Evolutionary conservation across 2,888 invertebrate species (phyloP).

Genomic region (Plutella xylostella): DNA sequence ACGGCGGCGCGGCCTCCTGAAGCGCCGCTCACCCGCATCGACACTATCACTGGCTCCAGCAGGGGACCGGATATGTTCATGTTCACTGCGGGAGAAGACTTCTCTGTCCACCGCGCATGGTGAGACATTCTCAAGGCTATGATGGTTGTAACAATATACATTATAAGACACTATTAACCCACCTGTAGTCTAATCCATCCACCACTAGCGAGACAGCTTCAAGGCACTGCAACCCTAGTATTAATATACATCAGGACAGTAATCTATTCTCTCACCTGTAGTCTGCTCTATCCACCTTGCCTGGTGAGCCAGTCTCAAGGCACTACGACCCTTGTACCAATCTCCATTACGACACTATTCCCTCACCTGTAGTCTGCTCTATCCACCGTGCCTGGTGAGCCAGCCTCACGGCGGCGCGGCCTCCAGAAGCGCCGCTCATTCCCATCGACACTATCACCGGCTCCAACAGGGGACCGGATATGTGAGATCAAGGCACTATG

Average conservation of each 20-base stretch:
- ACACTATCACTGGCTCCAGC: constrained; percentile 75
- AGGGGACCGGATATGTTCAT: constrained; percentile 43
- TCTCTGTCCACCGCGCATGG: no score
- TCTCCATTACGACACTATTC: no score
- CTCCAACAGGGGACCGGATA: constrained; percentile 41
- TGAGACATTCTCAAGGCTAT: no score
- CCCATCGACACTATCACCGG: constrained; percentile 79
- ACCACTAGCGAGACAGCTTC: no score
- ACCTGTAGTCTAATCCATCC: no score
- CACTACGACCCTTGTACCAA: no score
- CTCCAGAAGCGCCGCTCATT: constrained; percentile 67
- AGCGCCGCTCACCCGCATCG: constrained; percentile 69
- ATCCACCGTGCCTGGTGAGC: constrained; percentile 76
- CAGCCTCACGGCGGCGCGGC: constrained; percentile 79
- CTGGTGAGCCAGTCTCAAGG: no score
- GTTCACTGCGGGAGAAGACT: constrained; percentile 55
- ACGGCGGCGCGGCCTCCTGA: constrained; percentile 79
- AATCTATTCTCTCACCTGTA: constrained; percentile 42
- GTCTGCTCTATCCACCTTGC: constrained; percentile 71
- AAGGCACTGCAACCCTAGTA: no score
- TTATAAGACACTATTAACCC: no score
- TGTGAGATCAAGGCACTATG: no score
- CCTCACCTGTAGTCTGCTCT: constrained; percentile 58
- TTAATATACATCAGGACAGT: no score
- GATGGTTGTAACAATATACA: no score